Base-by-base conservation (phyloP, 2,888 invertebrate genomes). In the Drosophila vallismaia region DNA sequence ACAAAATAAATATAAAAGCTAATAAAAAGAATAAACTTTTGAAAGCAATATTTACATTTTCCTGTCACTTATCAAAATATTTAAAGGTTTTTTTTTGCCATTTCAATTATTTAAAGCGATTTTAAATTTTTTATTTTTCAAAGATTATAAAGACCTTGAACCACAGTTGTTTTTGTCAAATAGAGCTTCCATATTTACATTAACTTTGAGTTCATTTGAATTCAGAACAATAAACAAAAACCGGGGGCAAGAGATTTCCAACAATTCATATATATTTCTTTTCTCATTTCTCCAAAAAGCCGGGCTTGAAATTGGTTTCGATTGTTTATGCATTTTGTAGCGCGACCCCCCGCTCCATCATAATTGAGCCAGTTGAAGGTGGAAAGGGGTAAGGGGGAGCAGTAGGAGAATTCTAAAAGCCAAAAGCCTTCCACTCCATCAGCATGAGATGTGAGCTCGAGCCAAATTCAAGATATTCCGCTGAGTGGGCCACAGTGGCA, bases 321-420 rank as follows among this genome's bases (percentile, higher is more conserved):
- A 82, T 86, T 88, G 88, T 86, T 86, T 85, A 82, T 86, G 86
- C 77, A 82, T 80, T 84, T 88, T 76, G 79, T 83, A 70, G 77
- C 74, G 24, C 19, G 24, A 19, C 57, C 59, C 59, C 50, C 63
- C 69, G 29, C 44, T 36, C 0, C 14, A n/a, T 12, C 48, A 28
- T 31, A 14, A 36, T 12, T 36, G 36, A 36, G 14, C 49, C 29
- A 0, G 49, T 6, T 6, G 31, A 31, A 3, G n/a, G 29, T 2
- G 44, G 14, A 12, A 33, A 28, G 9, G n/a, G 9, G 28, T 8
- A 2, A 51, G 45, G 14, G 31, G 49, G 38, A 44, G 10, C 42
- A 40, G 60, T 45, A 19, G 31, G 36, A 57, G 55, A 74, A 68
- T 76, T 49, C 42, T 63, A 51, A 69, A 55, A 70, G 70, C 70